Conservation (phyloP, 1,140 invertebrate genomes). For the Acyrthosiphon pisum region DNA sequence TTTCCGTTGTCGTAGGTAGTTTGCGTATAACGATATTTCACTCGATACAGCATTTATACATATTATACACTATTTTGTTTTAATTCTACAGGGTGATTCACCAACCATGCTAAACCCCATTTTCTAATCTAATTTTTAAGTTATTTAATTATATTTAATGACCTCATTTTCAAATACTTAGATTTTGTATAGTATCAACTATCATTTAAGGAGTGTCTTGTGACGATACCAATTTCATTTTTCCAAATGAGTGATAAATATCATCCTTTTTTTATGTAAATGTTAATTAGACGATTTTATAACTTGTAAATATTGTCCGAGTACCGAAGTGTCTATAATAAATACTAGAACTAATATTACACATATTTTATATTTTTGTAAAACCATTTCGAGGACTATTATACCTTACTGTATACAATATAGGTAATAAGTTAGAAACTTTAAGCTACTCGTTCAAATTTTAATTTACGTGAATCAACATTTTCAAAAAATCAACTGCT, state of each 20-base stretch:
- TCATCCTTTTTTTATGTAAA: not conserved
- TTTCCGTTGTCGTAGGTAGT: conserved; percentile 7
- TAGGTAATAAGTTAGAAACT: too few species aligned
- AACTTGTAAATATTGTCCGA: not conserved
- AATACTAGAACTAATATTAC: not conserved
- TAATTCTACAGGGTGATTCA: not conserved
- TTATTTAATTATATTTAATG: not conserved
- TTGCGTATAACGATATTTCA: not conserved
- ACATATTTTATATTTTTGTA: not conserved
- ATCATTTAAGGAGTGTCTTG: too few species aligned
- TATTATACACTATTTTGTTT: not conserved
- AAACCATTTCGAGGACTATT: not conserved
- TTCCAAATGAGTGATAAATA: not conserved
- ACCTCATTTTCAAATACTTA: not conserved
- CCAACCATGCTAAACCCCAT: not conserved
- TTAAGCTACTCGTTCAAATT: too few species aligned
- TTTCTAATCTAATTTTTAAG: not conserved
- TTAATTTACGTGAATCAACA: too few species aligned
- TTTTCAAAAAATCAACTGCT: too few species aligned
- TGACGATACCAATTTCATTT: not conserved
- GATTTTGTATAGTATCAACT: not conserved
- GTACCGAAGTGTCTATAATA: not conserved
- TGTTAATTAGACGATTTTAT: not conserved
- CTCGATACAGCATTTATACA: not conserved
- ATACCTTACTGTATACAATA: too few species aligned